A percentile compares a stretch with the other conserved stretches of the same genome.
Conservation (phyloP, 2,888 invertebrate genomes). For the Andrena haemorrhoa region DNA sequence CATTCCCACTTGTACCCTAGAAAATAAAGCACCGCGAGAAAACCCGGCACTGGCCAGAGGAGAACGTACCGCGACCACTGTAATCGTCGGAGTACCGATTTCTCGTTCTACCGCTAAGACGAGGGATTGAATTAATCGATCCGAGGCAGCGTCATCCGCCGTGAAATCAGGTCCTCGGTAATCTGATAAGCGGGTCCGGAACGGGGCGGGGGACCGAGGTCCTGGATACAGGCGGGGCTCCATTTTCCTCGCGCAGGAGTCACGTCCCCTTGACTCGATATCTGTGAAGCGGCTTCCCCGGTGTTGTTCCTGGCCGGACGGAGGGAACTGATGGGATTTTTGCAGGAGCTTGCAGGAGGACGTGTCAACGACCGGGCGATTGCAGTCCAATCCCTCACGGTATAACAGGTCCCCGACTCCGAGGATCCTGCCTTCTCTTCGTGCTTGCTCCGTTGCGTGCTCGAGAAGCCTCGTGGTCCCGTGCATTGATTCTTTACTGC, state of each 20-base stretch:
- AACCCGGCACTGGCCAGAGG: neutral
- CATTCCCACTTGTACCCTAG: neutral
- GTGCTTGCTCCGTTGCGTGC: conserved; percentile 45
- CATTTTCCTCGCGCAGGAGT: neutral
- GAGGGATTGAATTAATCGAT: conserved; percentile 40
- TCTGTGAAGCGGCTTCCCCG: conserved; percentile 15
- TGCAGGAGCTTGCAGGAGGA: conserved; percentile 41
- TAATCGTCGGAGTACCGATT: conserved; percentile 5
- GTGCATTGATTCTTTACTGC: conserved; percentile 47
- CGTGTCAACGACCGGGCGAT: conserved; percentile 70
- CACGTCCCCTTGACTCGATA: conserved; percentile 17
- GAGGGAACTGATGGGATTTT: conserved; percentile 43
- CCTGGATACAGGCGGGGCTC: neutral
- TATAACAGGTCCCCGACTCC: conserved; percentile 63
- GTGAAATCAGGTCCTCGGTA: conserved; percentile 38
- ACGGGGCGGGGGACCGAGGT: neutral
- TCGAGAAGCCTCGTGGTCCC: conserved; percentile 23
- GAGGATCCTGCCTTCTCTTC: conserved; percentile 30
- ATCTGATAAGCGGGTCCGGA: conserved; percentile 31
- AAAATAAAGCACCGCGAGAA: neutral
- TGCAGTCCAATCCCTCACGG: conserved; percentile 59
- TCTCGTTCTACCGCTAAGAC: neutral
- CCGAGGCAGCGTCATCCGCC: conserved; percentile 18
- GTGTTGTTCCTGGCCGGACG: conserved; percentile 31
- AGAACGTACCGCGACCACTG: neutral